Base-by-base conservation (phyloP, 2,888 invertebrate genomes). In the Teinopalpus imperialis region DNA sequence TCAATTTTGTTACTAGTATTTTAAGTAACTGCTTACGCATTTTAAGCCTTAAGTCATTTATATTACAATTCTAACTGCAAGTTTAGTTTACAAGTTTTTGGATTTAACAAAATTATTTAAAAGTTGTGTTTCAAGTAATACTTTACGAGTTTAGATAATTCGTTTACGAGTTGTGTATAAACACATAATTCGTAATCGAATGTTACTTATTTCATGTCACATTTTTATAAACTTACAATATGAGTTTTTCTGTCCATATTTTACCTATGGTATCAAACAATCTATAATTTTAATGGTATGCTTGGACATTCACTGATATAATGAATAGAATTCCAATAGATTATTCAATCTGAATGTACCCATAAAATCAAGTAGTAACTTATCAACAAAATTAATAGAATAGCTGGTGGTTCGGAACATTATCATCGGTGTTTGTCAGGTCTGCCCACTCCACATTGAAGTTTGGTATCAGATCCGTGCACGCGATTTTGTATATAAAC, bases 391-490 rank as follows among this genome's bases (percentile, higher is more conserved):
- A 46, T 46, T 46, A 46, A 46, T 46, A 30, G 46, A 36, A 46
- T 30, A 10, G 34, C 34, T 18, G 34, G 40, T 23, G 37, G 27
- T 34, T 35, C 16, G 9, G 29, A 30, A 41, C 46, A 41, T 41
- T 46, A 46, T 46, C 46, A 46, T 46, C 46, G 36, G 40, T 36
- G 40, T 35, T 30, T 46, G 46, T 46, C 46, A 46, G 30, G 16
- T 18, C 46, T 24, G 41, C 46, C 46, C 46, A 46, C 46, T 40
- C 46, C 30, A 30, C 29, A 35, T 46, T 30, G 35, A 30, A 20
- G 12, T 12, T 18, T 34, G n/a, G 9, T 45, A 46, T 46, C 46
- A 35, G 34, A 41, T 40, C 23, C 21, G 45, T 36, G 35, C 46
- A 46, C 46, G 46, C 46, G 46, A 46, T 46, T 41, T 40, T 4